Evolutionary conservation across 2,888 invertebrate genomes (phyloP).

Genomic region (Dryadula phaetusa): DNA sequence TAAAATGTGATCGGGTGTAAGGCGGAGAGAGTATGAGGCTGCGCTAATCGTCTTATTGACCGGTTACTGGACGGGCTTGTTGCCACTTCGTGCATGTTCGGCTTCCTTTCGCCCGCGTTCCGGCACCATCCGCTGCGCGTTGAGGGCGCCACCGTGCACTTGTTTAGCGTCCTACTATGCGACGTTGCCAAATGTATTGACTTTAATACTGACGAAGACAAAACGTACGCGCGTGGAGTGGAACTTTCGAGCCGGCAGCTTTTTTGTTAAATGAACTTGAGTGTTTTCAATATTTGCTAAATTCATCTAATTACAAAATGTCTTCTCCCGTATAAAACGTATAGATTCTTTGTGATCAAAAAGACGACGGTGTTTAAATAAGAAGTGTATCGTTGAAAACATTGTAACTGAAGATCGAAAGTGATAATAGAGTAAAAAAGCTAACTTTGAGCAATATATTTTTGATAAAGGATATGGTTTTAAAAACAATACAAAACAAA

Average conservation of each 20-base stretch:
- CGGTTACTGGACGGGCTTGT: constrained; percentile 81
- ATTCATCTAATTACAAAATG: constrained; percentile 53
- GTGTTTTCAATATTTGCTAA: constrained; percentile 55
- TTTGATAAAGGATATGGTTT: constrained; percentile 65
- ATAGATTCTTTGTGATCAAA: constrained; percentile 74
- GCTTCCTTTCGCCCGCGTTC: constrained; percentile 69
- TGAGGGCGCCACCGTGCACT: constrained; percentile 82
- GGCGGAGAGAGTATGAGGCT: constrained; percentile 58
- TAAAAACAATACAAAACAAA: constrained; percentile 57
- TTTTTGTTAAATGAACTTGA: constrained; percentile 61
- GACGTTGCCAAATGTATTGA: constrained; percentile 85
- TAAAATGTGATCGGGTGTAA: constrained; percentile 65
- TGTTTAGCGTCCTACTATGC: constrained; percentile 83
- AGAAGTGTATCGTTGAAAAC: constrained; percentile 52
- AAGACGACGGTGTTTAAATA: constrained; percentile 56
- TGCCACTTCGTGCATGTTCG: constrained; percentile 79
- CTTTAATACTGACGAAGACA: constrained; percentile 77
- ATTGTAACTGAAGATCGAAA: constrained; percentile 35
- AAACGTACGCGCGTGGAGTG: constrained; percentile 82
- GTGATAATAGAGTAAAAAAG: constrained; percentile 37
- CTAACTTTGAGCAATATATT: constrained; percentile 26
- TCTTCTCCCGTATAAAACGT: constrained; percentile 60
- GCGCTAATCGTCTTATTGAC: constrained; percentile 84
- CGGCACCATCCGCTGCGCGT: constrained; percentile 79
- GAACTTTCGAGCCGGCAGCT: constrained; percentile 79